Evolutionary conservation across 2,113 vertebrate species (phyloP).

Genomic region (Regulus satrapa): DNA sequence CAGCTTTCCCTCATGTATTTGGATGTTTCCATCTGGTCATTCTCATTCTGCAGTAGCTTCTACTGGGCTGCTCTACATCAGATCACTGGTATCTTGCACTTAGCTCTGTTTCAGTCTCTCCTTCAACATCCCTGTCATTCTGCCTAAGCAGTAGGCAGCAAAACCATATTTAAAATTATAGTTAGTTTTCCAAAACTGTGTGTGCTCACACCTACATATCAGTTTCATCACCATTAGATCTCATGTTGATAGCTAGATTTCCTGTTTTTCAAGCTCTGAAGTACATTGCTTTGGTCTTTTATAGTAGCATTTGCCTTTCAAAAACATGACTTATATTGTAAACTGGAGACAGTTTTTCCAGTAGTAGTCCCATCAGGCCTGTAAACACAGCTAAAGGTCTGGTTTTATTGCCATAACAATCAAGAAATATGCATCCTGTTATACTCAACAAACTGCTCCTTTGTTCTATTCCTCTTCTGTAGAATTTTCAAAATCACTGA

Average conservation of each 20-base stretch:
- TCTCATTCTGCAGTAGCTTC: neutral
- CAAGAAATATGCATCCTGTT: neutral
- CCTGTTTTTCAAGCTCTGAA: constrained; percentile 6
- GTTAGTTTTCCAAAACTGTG: neutral
- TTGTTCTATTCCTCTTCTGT: neutral
- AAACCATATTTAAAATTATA: neutral
- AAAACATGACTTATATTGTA: neutral
- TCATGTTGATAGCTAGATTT: neutral
- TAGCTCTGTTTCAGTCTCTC: neutral
- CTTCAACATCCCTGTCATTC: neutral
- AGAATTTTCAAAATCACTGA: neutral
- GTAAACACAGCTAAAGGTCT: neutral
- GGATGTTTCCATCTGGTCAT: neutral
- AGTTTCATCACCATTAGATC: constrained; percentile 20
- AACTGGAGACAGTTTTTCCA: neutral
- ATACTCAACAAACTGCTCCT: neutral
- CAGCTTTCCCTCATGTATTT: neutral
- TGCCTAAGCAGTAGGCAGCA: neutral
- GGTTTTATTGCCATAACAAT: neutral
- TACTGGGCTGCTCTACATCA: neutral
- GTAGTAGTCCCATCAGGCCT: neutral
- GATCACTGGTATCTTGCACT: neutral
- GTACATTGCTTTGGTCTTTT: neutral
- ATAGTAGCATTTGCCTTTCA: neutral
- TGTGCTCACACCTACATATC: neutral